Base-by-base conservation (phyloP, 2,113 vertebrate species). In the Nothocercus nigrocapillus region DNA sequence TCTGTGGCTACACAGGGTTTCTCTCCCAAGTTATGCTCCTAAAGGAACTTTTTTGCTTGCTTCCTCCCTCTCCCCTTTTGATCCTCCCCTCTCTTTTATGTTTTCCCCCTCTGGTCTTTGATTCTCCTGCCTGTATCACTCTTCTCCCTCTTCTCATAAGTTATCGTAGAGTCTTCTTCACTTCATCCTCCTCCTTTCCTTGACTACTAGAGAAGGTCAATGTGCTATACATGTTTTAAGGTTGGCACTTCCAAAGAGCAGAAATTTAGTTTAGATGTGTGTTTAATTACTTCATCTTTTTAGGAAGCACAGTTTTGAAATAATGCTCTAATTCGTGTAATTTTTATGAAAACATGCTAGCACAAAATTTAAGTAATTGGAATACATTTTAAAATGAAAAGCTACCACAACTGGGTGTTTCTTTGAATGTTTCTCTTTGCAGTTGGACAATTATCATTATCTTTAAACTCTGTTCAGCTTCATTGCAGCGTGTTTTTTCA, bases 361-460 rank as follows among this genome's bases (percentile, higher is more conserved):
- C 82, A 95, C 70, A 97, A 94, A 97, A 85, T 96, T 61, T 89
- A 92, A 82, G 73, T 94, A 97, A 93, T 87, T 94, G 61, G 69
- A 97, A 96, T 94, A 94, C 90, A 85, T 95, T 66, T 77, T 66
- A 75, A 97, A 88, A 89, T 87, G 90, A 96, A 97, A 96, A 96
- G 19, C 91, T 94, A 25, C 68, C 80, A 93, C 77, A 96, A 93
- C 63, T 81, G 36, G 56, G 70, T 95, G 74, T 62, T 97, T 95
- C 88, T 97, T 94, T 82, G 91, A 84, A 22, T 85, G 30, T 93
- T 96, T 96, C 76, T 96, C 42, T 89, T 96, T 92, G 83, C 91
- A 89, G 89, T 36, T 95, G 83, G 76, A 82, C 87, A 95, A 92
- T 90, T 85, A 69, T 61, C 32, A 59, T 51, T 96, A 62, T 66